These are phyloP conservation scores for Uropetala carovei DNA, from an alignment of 2,888 invertebrate genomes.

Conservation along the genomic window DNA sequence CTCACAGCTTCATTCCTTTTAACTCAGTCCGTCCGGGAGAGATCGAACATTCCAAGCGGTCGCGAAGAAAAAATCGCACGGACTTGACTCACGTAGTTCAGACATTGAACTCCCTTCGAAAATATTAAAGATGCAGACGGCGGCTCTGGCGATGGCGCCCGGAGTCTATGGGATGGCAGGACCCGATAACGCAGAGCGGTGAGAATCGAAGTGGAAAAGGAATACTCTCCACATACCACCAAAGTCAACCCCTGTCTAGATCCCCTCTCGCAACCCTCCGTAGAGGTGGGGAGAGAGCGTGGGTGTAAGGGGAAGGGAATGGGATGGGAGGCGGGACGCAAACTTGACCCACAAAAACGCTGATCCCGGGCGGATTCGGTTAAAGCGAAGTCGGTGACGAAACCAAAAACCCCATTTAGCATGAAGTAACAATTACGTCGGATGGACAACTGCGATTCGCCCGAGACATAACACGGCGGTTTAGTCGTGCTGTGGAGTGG, in stretches of 20 bases:
- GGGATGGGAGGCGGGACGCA: neutral
- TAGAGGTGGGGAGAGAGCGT: neutral
- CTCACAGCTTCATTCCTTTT: too few relatives aligned
- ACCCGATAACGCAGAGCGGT: neutral
- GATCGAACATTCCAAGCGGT: too few relatives aligned
- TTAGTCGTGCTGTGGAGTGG: constrained; percentile 44
- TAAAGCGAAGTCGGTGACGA: constrained; percentile 8
- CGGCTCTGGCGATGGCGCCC: neutral
- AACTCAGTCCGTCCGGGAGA: too few relatives aligned
- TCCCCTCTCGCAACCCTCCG: neutral
- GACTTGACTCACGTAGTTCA: neutral
- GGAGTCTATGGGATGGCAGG: neutral
- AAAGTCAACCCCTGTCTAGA: neutral
- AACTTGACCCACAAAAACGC: constrained; percentile 33
- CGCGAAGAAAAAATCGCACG: too few relatives aligned
- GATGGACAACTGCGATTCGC: neutral
- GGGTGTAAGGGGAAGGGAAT: neutral
- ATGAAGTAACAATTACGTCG: constrained; percentile 39
- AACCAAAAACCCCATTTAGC: neutral
- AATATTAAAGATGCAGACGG: constrained; percentile 2
- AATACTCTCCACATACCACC: neutral
- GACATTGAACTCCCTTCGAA: neutral
- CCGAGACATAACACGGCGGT: constrained; percentile 25
- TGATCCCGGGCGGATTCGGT: neutral
- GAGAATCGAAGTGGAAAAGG: too few relatives aligned